These are phyloP conservation scores for Ditylenchus weischeri DNA, from an alignment of 2,888 invertebrate genomes.

Conservation along the genomic window DNA sequence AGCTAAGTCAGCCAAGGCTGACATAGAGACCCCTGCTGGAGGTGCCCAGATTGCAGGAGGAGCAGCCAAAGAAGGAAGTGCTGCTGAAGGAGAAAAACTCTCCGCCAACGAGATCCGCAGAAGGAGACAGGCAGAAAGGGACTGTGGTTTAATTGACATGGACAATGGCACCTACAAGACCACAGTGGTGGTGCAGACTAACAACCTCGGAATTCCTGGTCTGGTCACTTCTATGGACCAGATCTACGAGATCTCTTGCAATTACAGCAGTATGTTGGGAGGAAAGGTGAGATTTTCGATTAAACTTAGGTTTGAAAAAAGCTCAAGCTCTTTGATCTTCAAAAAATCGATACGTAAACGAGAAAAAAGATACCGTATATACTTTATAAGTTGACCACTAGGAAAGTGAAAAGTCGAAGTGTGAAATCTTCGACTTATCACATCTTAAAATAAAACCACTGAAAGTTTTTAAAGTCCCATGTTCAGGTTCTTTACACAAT, in stretches of 20 bases:
- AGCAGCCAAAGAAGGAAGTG: background rate
- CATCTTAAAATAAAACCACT: too few relatives aligned
- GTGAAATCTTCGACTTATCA: too few relatives aligned
- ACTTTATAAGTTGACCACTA: too few relatives aligned
- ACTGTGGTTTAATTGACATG: constrained; percentile 56
- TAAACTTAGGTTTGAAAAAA: background rate
- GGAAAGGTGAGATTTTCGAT: constrained; percentile 9
- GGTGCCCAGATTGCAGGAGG: constrained; percentile 19
- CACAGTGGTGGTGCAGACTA: constrained; percentile 58
- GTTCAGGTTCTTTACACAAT: too few relatives aligned
- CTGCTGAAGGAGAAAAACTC: constrained; percentile 36
- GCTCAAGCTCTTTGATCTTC: background rate
- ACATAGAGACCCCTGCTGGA: constrained; percentile 14
- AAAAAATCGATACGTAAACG: too few relatives aligned
- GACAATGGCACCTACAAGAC: constrained; percentile 57
- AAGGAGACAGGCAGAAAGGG: constrained; percentile 47
- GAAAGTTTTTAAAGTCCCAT: too few relatives aligned
- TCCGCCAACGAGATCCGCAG: constrained; percentile 38
- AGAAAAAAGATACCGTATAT: too few relatives aligned
- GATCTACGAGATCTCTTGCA: constrained; percentile 52
- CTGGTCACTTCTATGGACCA: constrained; percentile 58
- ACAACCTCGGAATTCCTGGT: constrained; percentile 58
- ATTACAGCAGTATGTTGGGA: constrained; percentile 57
- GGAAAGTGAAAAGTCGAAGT: too few relatives aligned
- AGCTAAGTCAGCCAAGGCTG: constrained; percentile 16